phyloP scores from a whole-genome alignment of 2,797 vertebrate species.

The Mastacembelus armatus region DNA sequence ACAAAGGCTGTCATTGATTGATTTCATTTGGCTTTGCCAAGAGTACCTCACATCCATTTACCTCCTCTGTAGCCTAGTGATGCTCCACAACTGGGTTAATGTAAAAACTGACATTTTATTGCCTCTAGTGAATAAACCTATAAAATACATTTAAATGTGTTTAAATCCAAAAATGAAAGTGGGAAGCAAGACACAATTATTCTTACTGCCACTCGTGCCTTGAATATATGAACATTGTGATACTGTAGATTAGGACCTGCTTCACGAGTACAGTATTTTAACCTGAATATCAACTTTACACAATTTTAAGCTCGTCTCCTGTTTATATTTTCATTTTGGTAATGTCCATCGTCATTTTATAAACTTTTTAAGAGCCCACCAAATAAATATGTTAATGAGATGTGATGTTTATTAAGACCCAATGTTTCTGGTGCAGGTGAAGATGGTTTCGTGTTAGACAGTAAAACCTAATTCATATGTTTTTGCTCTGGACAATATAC shows the following conservation, averaged over 20 bases:
- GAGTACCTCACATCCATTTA: conserved; percentile 37
- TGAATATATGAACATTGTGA: not conserved
- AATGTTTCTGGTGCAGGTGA: no score
- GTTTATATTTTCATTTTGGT: not conserved
- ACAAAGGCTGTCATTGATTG: conserved; percentile 60
- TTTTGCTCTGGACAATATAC: not conserved
- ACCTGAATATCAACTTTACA: not conserved
- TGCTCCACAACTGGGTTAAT: conserved; percentile 23
- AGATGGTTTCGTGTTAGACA: not conserved
- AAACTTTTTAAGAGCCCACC: not conserved
- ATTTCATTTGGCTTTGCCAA: conserved; percentile 45
- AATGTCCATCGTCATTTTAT: not conserved
- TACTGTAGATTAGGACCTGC: not conserved
- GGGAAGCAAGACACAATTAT: not conserved
- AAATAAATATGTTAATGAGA: no score
- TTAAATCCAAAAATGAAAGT: conserved; percentile 7
- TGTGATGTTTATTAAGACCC: no score
- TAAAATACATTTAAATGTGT: conserved; percentile 2
- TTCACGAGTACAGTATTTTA: not conserved
- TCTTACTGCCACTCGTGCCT: not conserved
- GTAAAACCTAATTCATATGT: no score
- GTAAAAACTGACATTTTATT: conserved; percentile 18
- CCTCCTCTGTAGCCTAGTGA: conserved; percentile 15
- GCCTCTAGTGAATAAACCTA: not conserved
- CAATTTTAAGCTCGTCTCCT: not conserved